Percentiles rank a stretch among this genome's conserved stretches.
These are phyloP conservation scores for Dendrocincla fuliginosa DNA, from an alignment of 2,797 vertebrate genomes.

Conservation along the genomic window DNA sequence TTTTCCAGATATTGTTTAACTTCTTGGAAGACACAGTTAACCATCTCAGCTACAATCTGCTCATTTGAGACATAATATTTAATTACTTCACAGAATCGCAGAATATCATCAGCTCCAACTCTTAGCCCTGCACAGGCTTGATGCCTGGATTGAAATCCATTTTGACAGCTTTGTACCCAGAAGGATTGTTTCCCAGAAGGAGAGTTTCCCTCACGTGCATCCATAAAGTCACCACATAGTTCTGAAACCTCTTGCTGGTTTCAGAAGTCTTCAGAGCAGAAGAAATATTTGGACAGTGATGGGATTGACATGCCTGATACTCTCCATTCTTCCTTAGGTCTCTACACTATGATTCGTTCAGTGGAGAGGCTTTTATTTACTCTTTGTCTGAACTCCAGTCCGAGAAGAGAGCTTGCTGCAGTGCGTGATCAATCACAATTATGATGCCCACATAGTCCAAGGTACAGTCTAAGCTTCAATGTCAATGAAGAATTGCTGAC, in stretches of 20 bases:
- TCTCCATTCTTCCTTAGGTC: neutral
- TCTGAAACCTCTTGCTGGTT: neutral
- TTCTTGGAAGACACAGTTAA: neutral
- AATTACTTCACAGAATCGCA: neutral
- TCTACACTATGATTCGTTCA: neutral
- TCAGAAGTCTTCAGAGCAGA: neutral
- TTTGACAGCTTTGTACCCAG: neutral
- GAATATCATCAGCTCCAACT: neutral
- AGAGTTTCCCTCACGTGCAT: neutral
- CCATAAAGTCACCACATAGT: neutral
- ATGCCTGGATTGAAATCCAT: neutral
- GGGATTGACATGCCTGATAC: neutral
- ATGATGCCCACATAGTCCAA: neutral
- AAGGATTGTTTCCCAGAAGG: neutral
- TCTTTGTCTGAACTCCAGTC: neutral
- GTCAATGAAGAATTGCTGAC: neutral
- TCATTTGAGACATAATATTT: neutral
- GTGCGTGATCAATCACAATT: neutral
- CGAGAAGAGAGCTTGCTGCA: neutral
- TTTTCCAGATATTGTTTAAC: neutral
- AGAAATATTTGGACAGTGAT: neutral
- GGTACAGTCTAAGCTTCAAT: neutral
- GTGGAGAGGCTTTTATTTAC: neutral
- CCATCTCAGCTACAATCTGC: neutral
- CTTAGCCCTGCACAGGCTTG: neutral